phyloP scores from a whole-genome alignment of 1,140 invertebrate species.

The Aphelinus atriplicis region DNA sequence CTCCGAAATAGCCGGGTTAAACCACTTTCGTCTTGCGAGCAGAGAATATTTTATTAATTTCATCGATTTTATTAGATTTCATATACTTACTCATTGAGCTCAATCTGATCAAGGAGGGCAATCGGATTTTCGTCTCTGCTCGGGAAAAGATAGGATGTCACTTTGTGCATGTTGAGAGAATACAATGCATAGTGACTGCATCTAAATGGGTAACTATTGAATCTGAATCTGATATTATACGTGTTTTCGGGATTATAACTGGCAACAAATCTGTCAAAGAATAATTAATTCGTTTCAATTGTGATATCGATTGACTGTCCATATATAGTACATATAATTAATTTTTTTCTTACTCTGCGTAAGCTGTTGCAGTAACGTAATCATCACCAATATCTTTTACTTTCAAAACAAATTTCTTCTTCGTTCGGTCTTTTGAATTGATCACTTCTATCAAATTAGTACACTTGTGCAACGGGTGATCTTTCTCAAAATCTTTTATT shows the following conservation, averaged over 20 bases:
- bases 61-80: not conserved
- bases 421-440: not conserved
- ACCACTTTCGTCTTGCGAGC: slow-evolving; percentile 66
- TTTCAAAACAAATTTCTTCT: slow-evolving; percentile 10
- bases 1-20: slow-evolving; percentile 71
- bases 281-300: not conserved
- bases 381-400: not conserved
- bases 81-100: not conserved
- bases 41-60: not conserved
- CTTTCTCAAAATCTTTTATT: slow-evolving; percentile 1
- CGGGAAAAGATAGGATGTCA: slow-evolving; percentile 3
- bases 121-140: not conserved
- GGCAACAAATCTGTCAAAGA: slow-evolving; percentile 10
- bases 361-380: not conserved
- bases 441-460: slow-evolving; percentile 5
- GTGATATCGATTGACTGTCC: no score
- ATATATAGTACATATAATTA: no score
- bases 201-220: slow-evolving; percentile 16
- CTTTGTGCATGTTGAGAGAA: not conserved
- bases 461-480: slow-evolving; percentile 9
- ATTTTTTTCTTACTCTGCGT: not conserved
- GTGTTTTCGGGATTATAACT: not conserved
- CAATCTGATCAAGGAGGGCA: no score
- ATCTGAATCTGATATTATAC: slow-evolving; percentile 13
- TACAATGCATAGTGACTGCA: slow-evolving; percentile 21